Conservation (phyloP, 2,888 invertebrate genomes). For the Tortricodes alternella region DNA sequence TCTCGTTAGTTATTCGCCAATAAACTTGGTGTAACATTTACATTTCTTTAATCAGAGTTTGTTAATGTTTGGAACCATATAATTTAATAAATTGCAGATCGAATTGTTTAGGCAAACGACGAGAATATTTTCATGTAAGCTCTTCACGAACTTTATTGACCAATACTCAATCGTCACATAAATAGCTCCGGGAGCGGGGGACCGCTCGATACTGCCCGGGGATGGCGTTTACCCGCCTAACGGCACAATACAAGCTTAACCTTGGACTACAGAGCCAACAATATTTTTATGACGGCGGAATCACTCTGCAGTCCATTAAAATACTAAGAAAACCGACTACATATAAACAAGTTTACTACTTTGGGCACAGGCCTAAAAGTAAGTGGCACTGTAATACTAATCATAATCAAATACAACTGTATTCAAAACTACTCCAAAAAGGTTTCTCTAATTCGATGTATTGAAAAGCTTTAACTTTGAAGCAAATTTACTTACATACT, state of each 20-base stretch:
- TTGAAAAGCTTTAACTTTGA: slow-evolving; percentile 52
- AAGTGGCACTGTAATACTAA: slow-evolving; percentile 25
- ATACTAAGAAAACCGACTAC: slow-evolving; percentile 11
- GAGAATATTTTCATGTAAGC: no score
- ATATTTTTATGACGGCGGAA: neutral
- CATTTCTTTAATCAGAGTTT: no score
- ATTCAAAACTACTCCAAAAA: slow-evolving; percentile 48
- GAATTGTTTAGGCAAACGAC: no score
- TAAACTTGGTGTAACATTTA: neutral
- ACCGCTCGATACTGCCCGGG: neutral
- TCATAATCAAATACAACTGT: slow-evolving; percentile 76
- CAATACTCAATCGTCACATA: no score
- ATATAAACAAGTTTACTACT: neutral
- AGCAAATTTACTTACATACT: slow-evolving; percentile 60
- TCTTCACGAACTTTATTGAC: no score
- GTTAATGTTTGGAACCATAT: no score
- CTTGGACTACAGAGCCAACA: slow-evolving; percentile 20
- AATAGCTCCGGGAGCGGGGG: neutral
- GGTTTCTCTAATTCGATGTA: slow-evolving; percentile 36
- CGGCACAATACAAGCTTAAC: slow-evolving; percentile 19
- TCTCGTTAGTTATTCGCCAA: neutral
- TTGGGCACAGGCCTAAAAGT: slow-evolving; percentile 6
- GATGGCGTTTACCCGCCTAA: neutral
- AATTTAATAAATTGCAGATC: no score
- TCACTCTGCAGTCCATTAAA: neutral